phyloP scores from a whole-genome alignment of 2,797 vertebrate species.

The Sparidentex hasta region DNA sequence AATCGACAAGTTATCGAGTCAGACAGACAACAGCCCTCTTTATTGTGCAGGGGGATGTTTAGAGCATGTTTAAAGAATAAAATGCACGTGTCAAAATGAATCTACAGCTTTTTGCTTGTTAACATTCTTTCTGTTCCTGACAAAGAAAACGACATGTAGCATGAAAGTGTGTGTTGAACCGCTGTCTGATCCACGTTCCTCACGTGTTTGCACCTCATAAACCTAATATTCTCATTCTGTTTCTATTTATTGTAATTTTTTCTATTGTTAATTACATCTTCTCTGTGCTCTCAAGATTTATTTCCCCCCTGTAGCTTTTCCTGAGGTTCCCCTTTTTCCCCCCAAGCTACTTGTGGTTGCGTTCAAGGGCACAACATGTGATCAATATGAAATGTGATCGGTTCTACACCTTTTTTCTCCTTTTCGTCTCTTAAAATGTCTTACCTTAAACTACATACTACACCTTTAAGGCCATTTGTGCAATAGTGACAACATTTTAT shows the following conservation, averaged over 20 bases:
- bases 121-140: neutral
- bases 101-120: neutral
- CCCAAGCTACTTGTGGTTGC: no score
- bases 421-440: no score
- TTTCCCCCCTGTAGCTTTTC: neutral
- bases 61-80: neutral
- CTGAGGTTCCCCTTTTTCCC: neutral
- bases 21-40: slow-evolving; percentile 41
- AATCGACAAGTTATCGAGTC: slow-evolving; percentile 53
- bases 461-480: no score
- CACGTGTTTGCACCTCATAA: neutral
- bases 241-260: neutral
- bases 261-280: neutral
- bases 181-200: neutral
- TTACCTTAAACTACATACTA: no score
- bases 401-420: no score
- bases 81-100: slow-evolving; percentile 21
- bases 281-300: neutral
- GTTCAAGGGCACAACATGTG: no score
- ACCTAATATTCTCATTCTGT: neutral
- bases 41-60: slow-evolving; percentile 4
- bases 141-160: neutral
- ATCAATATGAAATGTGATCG: no score
- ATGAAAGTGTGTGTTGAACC: neutral
- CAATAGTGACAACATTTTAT: no score